Conservation (phyloP, 2,797 vertebrate genomes). For the Passerculus sandwichensis region DNA sequence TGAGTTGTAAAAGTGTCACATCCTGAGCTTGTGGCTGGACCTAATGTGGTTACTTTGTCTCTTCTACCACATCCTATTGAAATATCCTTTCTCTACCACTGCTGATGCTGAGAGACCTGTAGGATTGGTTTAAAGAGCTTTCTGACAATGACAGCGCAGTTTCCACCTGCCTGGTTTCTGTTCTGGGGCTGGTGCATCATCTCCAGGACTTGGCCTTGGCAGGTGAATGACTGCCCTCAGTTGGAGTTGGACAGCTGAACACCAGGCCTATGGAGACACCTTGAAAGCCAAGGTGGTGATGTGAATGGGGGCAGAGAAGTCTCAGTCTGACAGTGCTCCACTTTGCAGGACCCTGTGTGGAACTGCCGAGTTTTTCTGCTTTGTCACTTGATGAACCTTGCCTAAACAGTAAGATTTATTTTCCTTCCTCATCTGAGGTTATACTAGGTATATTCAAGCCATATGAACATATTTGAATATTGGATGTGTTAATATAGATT, state of each 20-base stretch:
- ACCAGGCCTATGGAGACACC: background rate
- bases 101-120: background rate
- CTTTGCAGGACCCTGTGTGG: background rate
- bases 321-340: background rate
- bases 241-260: background rate
- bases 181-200: background rate
- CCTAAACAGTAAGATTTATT: background rate
- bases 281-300: background rate
- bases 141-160: background rate
- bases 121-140: background rate
- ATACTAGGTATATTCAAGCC: background rate
- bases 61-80: background rate
- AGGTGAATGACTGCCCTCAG: background rate
- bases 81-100: background rate
- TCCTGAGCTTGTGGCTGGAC: background rate
- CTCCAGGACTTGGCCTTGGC: background rate
- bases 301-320: background rate
- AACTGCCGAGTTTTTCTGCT: background rate
- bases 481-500: background rate
- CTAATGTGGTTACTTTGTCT: background rate
- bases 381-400: background rate
- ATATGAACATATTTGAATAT: background rate
- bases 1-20: background rate
- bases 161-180: background rate
- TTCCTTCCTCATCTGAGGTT: background rate